Conservation (phyloP, 2,797 vertebrate genomes). For the Esox masquinongy region DNA sequence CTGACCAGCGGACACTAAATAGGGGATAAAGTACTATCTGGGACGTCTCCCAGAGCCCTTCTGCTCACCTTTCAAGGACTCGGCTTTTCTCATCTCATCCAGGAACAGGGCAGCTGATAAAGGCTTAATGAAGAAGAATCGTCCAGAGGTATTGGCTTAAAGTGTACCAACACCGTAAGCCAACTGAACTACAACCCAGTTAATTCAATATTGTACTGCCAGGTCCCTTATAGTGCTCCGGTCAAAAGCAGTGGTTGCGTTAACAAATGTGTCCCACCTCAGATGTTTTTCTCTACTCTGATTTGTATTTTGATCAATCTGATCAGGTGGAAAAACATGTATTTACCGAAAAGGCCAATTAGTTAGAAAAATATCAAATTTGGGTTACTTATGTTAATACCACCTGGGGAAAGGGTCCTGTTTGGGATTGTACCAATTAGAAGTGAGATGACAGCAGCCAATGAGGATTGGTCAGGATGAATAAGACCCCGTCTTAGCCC, state of each 20-base stretch:
- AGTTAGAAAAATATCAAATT: too few species aligned
- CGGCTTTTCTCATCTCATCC: background rate
- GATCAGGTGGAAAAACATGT: too few species aligned
- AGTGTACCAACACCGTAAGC: background rate
- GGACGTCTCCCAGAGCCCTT: background rate
- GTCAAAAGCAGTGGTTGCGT: background rate
- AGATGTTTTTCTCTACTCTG: too few species aligned
- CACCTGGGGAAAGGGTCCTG: background rate
- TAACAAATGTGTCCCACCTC: too few species aligned
- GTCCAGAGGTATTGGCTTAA: background rate
- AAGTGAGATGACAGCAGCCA: background rate
- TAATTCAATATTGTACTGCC: background rate
- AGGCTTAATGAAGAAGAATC: conserved; percentile 2
- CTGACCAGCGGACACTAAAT: background rate
- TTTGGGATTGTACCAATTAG: background rate
- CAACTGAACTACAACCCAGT: background rate
- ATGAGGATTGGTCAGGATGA: background rate
- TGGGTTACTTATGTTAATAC: too few species aligned
- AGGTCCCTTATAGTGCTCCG: background rate
- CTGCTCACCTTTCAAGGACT: background rate
- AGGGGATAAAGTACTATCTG: background rate
- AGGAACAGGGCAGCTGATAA: background rate
- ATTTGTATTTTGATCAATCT: too few species aligned
- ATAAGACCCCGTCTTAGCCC: background rate
- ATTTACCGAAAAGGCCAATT: too few species aligned